Percentiles rank a stretch among this genome's conserved stretches.
These are phyloP conservation scores for Danionella dracula DNA, from an alignment of 2,797 vertebrate genomes.

Conservation along the genomic window DNA sequence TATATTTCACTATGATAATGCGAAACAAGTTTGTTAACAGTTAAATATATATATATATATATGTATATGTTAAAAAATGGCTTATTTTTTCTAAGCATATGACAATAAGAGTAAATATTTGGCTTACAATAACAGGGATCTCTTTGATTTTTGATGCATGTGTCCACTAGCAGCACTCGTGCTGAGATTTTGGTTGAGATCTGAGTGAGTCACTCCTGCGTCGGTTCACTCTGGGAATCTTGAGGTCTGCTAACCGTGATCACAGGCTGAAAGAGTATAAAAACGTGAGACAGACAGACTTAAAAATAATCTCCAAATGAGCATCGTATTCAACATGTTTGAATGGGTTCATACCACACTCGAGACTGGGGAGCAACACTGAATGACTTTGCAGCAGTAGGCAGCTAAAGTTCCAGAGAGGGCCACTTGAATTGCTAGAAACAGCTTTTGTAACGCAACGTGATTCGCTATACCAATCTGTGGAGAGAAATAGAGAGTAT, in stretches of 20 bases:
- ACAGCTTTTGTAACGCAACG: not conserved
- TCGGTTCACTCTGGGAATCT: constrained; percentile 23
- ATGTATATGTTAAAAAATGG: no score
- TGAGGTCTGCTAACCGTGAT: constrained; percentile 53
- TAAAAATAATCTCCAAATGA: no score
- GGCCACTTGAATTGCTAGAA: not conserved
- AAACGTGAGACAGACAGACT: no score
- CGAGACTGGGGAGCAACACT: not conserved
- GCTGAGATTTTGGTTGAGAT: not conserved
- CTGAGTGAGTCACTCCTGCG: not conserved
- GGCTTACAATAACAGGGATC: no score
- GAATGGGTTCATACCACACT: constrained; percentile 20
- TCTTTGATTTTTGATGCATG: no score
- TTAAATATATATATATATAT: no score
- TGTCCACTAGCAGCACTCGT: no score
- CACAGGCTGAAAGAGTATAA: constrained; percentile 56
- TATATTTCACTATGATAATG: no score
- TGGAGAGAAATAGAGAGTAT: no score
- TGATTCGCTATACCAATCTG: not conserved
- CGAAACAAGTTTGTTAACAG: no score
- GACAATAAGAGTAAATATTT: no score
- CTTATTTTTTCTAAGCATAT: no score
- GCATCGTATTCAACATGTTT: not conserved
- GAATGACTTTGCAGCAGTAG: constrained; percentile 15
- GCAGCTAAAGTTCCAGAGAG: constrained; percentile 3